A percentile compares a stretch with the other conserved stretches of the same genome.
Evolutionary conservation across 2,113 vertebrate genomes (phyloP).

Genomic region (Butorides virescens): DNA sequence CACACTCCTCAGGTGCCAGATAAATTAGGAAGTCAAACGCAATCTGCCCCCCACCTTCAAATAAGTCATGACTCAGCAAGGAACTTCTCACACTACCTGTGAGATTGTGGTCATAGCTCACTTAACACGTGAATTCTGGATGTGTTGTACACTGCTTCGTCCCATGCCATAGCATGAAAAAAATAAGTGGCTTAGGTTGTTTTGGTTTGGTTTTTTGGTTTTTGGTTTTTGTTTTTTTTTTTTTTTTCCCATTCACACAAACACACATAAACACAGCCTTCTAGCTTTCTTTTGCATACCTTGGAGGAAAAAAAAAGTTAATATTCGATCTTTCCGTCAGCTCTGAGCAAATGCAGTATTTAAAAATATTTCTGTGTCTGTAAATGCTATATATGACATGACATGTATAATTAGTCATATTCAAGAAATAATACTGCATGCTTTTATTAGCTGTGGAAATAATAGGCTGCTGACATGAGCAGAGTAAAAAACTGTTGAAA

Average conservation of each 20-base stretch:
- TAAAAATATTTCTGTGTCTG: neutral
- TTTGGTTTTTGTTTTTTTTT: no score
- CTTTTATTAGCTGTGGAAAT: neutral
- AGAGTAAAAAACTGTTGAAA: neutral
- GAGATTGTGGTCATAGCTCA: neutral
- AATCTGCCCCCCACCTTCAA: neutral
- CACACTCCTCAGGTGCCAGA: neutral
- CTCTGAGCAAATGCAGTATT: neutral
- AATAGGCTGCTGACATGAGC: neutral
- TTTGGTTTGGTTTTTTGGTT: no score
- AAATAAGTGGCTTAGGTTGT: no score
- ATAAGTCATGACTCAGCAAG: neutral
- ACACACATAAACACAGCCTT: neutral
- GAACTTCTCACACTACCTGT: neutral
- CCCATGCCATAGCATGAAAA: neutral
- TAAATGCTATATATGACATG: neutral
- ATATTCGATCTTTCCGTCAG: neutral
- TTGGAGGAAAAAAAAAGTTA: neutral
- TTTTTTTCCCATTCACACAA: neutral
- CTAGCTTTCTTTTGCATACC: neutral
- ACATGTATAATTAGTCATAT: neutral
- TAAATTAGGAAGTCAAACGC: neutral
- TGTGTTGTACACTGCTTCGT: neutral
- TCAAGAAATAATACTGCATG: neutral
- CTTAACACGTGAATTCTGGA: neutral